Evolutionary conservation across 2,113 vertebrate genomes (phyloP).

Genomic region (Burhinus bistriatus): DNA sequence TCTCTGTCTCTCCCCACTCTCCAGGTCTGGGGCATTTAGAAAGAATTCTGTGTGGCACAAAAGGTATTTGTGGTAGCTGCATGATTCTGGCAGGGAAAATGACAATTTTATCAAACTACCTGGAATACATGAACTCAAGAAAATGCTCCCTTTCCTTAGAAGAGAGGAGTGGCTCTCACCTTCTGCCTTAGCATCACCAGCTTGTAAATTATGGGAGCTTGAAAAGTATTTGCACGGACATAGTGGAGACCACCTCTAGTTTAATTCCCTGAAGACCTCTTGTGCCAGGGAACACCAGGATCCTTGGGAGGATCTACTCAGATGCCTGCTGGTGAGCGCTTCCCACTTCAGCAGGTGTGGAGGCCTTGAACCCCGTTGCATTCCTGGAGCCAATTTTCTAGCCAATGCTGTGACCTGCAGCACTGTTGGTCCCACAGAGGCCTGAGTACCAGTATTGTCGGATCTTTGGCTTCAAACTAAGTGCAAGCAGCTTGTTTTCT

Average conservation of each 20-base stretch:
- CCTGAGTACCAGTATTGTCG: not conserved
- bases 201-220: not conserved
- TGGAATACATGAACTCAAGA: not conserved
- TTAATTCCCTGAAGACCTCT: not conserved
- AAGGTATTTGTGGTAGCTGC: not conserved
- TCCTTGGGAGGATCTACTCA: not conserved
- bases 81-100: not conserved
- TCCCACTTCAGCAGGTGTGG: not conserved
- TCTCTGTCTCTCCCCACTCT: not conserved
- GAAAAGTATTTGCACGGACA: fast-evolving
- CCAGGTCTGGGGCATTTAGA: not conserved
- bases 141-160: not conserved
- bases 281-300: not conserved
- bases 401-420: not conserved
- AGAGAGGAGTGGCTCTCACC: not conserved
- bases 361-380: not conserved
- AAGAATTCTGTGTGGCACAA: not conserved
- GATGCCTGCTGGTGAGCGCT: not conserved
- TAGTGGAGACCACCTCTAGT: not conserved
- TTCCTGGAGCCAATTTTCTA: not conserved
- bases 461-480: not conserved
- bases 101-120: not conserved
- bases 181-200: not conserved
- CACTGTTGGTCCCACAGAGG: not conserved
- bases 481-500: not conserved